Percentiles rank a stretch among this genome's conserved stretches.
Evolutionary conservation across 2,797 vertebrate genomes (phyloP).

Genomic region (Tapirus indicus): DNA sequence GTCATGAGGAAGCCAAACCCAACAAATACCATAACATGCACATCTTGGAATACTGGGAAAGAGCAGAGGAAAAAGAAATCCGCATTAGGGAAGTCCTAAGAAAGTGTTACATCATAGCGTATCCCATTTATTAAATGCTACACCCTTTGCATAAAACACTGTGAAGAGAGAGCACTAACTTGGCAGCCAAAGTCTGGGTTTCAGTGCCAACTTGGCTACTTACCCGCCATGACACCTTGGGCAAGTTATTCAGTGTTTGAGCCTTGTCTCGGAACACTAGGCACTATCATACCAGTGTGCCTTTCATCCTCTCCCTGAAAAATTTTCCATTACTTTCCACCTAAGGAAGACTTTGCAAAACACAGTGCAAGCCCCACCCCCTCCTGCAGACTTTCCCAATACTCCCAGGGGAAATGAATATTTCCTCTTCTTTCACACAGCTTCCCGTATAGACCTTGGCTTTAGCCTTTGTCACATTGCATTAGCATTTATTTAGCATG

Average conservation of each 20-base stretch:
- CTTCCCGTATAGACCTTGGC: not conserved
- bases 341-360: not conserved
- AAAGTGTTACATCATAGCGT: not conserved
- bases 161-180: not conserved
- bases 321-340: not conserved
- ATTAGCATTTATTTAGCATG: not conserved
- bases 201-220: not conserved
- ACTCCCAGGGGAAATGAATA: not conserved
- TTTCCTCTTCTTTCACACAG: not conserved
- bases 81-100: not conserved
- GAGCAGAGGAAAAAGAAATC: not conserved
- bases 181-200: not conserved
- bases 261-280: not conserved
- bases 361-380: accelerated
- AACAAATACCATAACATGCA: slow-evolving; percentile 98
- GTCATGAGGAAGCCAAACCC: slow-evolving; percentile 99
- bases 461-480: not conserved
- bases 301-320: not conserved
- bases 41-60: slow-evolving; percentile 96
- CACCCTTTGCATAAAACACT: not conserved
- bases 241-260: not conserved
- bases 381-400: not conserved
- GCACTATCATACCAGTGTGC: not conserved
- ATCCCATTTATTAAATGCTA: not conserved
- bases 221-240: not conserved